These are phyloP conservation scores for Ips nitidus DNA, from an alignment of 1,140 invertebrate genomes.

Conservation along the genomic window DNA sequence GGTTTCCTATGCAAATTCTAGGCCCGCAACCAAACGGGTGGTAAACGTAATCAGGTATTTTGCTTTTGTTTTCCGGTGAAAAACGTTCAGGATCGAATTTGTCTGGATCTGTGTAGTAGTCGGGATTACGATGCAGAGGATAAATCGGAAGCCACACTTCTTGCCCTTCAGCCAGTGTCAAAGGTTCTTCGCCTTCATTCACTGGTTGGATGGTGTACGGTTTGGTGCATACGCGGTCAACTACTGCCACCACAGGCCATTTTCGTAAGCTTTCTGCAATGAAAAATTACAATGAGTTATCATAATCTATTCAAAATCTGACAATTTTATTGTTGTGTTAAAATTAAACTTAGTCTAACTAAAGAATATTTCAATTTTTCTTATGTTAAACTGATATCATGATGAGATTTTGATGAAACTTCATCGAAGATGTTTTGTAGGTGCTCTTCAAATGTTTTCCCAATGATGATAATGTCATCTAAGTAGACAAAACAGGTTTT, in stretches of 20 bases:
- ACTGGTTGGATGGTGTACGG: constrained; percentile 51
- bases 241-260: constrained; percentile 55
- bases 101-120: constrained; percentile 40
- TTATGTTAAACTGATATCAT: too few species aligned
- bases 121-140: constrained; percentile 39
- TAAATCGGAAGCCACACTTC: constrained; percentile 30
- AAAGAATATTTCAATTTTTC: too few species aligned
- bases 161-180: neutral
- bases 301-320: neutral
- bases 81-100: constrained; percentile 43
- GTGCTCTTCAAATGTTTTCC: too few species aligned
- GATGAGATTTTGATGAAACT: too few species aligned
- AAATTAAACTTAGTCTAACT: too few species aligned
- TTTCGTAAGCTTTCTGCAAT: constrained; percentile 53
- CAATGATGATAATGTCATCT: too few species aligned
- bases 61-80: constrained; percentile 39
- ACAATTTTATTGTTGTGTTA: neutral
- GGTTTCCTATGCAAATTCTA: constrained; percentile 46
- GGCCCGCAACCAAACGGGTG: constrained; percentile 61
- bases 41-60: constrained; percentile 54
- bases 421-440: too few species aligned
- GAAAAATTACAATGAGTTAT: neutral
- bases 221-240: constrained; percentile 58
- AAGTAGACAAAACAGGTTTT: too few species aligned
- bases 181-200: constrained; percentile 2